phyloP scores from a whole-genome alignment of 2,797 vertebrate species.

The Carapus acus region DNA sequence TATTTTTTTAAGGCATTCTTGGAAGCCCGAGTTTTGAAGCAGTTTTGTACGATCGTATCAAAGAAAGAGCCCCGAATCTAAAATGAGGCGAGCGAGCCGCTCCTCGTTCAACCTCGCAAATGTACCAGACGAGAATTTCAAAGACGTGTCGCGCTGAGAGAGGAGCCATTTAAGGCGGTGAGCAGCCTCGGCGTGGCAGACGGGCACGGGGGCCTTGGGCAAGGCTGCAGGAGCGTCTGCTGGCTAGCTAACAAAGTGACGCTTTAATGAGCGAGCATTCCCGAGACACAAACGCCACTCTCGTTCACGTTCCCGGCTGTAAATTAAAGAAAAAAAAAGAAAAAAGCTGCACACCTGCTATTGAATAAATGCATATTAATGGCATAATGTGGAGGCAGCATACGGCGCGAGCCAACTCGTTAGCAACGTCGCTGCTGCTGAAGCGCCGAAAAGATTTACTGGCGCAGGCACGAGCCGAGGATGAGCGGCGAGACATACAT shows the following conservation, averaged over 20 bases:
- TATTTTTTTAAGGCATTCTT: neutral
- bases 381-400: slow-evolving; percentile 14
- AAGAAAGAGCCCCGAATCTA: too few relatives aligned
- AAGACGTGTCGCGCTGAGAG: slow-evolving; percentile 30
- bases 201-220: slow-evolving; percentile 31
- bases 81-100: too few relatives aligned
- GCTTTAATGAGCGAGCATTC: slow-evolving; percentile 55
- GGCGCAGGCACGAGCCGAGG: too few relatives aligned
- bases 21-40: slow-evolving; percentile 10
- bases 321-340: slow-evolving; percentile 22
- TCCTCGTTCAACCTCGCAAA: too few relatives aligned
- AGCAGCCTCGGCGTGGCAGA: slow-evolving; percentile 42
- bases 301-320: slow-evolving; percentile 31
- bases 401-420: slow-evolving; percentile 18
- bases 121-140: slow-evolving; percentile 28
- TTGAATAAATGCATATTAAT: slow-evolving; percentile 42
- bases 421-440: too few relatives aligned
- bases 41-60: slow-evolving; percentile 12
- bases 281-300: slow-evolving; percentile 38
- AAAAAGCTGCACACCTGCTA: slow-evolving; percentile 40
- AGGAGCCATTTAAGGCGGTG: slow-evolving; percentile 27
- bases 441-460: too few relatives aligned
- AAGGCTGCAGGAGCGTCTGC: slow-evolving; percentile 34
- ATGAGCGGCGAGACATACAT: too few relatives aligned
- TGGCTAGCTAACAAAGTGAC: slow-evolving; percentile 49